Base-by-base conservation (phyloP, 2,797 vertebrate species). In the Propithecus perrieri region DNA sequence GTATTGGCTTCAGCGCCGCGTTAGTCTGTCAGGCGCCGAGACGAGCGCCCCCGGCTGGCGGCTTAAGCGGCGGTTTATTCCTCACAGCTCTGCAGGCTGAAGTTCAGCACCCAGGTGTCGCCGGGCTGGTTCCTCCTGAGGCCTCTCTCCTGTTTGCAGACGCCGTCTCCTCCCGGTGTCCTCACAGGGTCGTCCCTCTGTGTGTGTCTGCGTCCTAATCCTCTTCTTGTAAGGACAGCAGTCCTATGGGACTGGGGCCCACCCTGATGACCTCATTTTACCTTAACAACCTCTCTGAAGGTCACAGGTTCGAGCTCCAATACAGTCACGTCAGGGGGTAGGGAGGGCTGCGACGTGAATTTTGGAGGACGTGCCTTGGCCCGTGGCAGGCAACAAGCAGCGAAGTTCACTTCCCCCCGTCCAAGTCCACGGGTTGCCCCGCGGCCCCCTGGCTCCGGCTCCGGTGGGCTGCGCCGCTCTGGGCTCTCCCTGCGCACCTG, bases 11-110 rank as follows among this genome's bases (percentile, higher is more conserved):
- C 65, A 2, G 4, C 5, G 4, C 8, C 1, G 4, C 15, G 0
- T 41, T 4, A 1, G 41, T n/a, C 7, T 35, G 26, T 5, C 2
- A 30, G 33, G 78, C 0, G 53, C 30, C 69, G 0, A 14, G 0
- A 33, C 53, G 0, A 24, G 11, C 1, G 4, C 33, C 26, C 1
- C 18, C 0, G 63, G 5, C 6, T 0, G 17, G 14, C 0, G 0
- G 7, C 22, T 8, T 1, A 0, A 10, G 4, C 14, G 1, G 9
- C 18, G 4, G 4, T 7, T 3, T 18, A 11, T 20, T 17, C 8
- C 55, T 28, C 22, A 4, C 18, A 0, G 2, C 24, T 74, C 55
- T 22, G 3, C 35, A 55, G 71, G 33, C 22, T 3, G 33, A 5
- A 12, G 33, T 38, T 48, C 35, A 35, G 4, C 15, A 1, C 7